phyloP scores from a whole-genome alignment of 2,888 invertebrate genomes.

The Hanleya hanleyi region DNA sequence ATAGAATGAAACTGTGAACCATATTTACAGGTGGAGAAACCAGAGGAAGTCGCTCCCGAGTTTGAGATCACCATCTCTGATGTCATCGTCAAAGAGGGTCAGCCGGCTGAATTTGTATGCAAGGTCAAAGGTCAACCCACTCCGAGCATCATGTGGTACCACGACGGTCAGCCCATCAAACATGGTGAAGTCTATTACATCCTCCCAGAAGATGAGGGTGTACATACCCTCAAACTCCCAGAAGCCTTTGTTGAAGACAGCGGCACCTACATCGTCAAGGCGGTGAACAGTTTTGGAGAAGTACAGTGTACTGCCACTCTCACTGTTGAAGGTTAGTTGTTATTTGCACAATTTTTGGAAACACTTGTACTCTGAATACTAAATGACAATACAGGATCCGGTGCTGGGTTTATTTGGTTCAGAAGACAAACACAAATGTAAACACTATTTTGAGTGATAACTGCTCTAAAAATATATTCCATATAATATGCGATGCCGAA shows the following conservation, averaged over 20 bases:
- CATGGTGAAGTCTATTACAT: slow-evolving; percentile 78
- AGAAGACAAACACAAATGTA: too few species aligned
- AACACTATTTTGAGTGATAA: too few species aligned
- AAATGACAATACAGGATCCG: too few species aligned
- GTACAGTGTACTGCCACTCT: slow-evolving; percentile 86
- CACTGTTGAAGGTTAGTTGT: slow-evolving; percentile 76
- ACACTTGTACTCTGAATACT: too few species aligned
- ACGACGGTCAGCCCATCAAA: slow-evolving; percentile 81
- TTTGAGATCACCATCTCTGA: slow-evolving; percentile 56
- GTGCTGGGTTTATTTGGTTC: too few species aligned
- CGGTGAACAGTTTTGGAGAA: slow-evolving; percentile 82
- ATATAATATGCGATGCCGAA: too few species aligned
- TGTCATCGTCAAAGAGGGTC: slow-evolving; percentile 62
- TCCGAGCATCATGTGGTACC: slow-evolving; percentile 84
- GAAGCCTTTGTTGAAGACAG: slow-evolving; percentile 81
- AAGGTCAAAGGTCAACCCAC: slow-evolving; percentile 71
- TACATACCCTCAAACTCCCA: slow-evolving; percentile 78
- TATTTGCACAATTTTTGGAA: too few species aligned
- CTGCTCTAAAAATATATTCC: too few species aligned
- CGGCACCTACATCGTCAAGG: slow-evolving; percentile 86
- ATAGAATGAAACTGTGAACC: too few species aligned
- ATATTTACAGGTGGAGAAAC: slow-evolving; percentile 40
- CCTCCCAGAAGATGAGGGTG: slow-evolving; percentile 58
- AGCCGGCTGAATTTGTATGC: slow-evolving; percentile 64
- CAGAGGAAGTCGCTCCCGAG: slow-evolving; percentile 50